A percentile compares a stretch with the other conserved stretches of the same genome.
Conservation (phyloP, 64 coral and sea anemone genomes). For the Stichodactyla mertensii region DNA sequence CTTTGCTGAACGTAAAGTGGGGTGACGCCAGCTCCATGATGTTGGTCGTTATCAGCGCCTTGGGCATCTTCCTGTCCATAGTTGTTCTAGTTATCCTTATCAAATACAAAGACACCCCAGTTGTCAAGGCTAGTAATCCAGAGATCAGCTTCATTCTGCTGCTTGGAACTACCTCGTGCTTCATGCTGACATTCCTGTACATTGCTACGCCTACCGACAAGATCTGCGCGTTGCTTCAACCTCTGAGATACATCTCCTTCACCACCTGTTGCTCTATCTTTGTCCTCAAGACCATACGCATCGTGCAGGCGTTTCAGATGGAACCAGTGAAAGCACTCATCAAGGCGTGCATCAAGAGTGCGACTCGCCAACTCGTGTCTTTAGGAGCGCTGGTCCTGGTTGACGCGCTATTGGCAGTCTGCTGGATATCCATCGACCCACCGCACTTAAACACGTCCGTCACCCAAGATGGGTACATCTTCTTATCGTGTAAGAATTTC, state of each 20-base stretch:
- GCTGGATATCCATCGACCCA: conserved; percentile 46
- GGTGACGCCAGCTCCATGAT: conserved; percentile 26
- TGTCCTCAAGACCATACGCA: conserved; percentile 59
- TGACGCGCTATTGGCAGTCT: neutral
- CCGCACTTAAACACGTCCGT: conserved; percentile 24
- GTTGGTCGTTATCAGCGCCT: conserved; percentile 23
- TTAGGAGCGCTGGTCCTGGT: neutral
- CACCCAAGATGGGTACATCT: conserved; percentile 36
- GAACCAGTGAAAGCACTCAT: conserved; percentile 11
- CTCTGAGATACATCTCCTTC: conserved; percentile 34
- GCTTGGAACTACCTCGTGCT: conserved; percentile 38
- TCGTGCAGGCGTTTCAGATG: conserved; percentile 49
- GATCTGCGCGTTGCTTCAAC: conserved; percentile 11
- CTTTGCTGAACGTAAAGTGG: conserved; percentile 24
- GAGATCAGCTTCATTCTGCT: conserved; percentile 58
- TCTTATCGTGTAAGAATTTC: conserved; percentile 39
- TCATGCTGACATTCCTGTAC: conserved; percentile 43
- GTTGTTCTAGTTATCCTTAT: conserved; percentile 35
- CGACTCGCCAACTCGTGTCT: conserved; percentile 15
- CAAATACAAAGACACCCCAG: conserved; percentile 59
- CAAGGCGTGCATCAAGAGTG: conserved; percentile 28
- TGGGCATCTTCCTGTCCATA: conserved; percentile 20
- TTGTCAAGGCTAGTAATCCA: conserved; percentile 66
- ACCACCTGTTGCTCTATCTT: conserved; percentile 34
- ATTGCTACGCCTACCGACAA: conserved; percentile 32